Evolutionary conservation across 2,113 vertebrate species (phyloP), one percentile per base, ranked within the genome.

Genomic region (Saguinus imperator): DNA sequence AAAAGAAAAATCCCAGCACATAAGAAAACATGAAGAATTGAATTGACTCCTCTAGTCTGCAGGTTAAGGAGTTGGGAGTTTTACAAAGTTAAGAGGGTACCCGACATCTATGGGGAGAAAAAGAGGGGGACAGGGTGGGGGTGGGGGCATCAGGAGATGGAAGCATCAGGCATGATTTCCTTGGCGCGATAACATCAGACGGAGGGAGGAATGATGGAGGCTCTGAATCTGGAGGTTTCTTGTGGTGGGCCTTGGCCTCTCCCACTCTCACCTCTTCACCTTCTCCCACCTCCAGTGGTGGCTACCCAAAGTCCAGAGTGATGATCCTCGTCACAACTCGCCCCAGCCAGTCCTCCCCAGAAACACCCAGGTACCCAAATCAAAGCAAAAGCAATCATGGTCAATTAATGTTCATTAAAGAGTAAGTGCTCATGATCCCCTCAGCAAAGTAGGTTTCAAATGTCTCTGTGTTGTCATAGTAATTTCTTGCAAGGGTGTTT

Each of bases 161-260:
- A 58, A 5, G 35, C 8, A 8, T 9, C 3, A n/a, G 72, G 20
- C 2, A 1, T 79, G 40, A 23, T 27, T 57, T 55, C 16, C 48
- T 4, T 35, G 10, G 29, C 9, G 3, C 7, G 13, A 14, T 37
- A 25, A 0, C 27, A 40, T 1, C 40, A 2, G 5, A 10, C 32
- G 29, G 55, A 50, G 52, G 23, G 58, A 48, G 70, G 6, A 84
- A 13, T 17, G 4, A 6, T 1, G 1, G 25, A 52, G 64, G 13
- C 11, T 81, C 8, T 25, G 16, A 37, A 23, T 58, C 50, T 16
- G 9, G 57, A 50, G 35, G 17, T 55, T 40, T 58, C 57, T 2
- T 11, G 6, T 21, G 11, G 25, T 2, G 13, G 66, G 8, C 21
- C 16, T 58, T 64, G 0, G 0, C 43, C 2, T 43, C 23, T 50